Evolutionary conservation across 1,140 invertebrate genomes (phyloP).

Genomic region (Oscheius sp.): DNA sequence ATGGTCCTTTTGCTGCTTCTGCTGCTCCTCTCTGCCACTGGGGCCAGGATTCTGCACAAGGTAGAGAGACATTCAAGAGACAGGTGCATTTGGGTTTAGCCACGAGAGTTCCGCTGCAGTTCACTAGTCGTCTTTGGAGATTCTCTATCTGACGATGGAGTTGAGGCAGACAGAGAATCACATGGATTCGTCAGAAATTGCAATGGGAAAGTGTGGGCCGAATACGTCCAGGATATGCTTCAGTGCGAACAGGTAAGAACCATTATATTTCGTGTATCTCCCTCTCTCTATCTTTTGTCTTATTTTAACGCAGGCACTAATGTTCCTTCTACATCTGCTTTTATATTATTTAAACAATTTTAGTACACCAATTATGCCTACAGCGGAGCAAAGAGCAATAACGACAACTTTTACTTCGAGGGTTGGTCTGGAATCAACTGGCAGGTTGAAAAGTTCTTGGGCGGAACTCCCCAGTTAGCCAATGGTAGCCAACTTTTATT

Average conservation of each 20-base stretch:
- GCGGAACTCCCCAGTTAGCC: conserved; percentile 19
- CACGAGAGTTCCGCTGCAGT: conserved; percentile 30
- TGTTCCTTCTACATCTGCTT: background rate
- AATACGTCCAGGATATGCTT: conserved; percentile 39
- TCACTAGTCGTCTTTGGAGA: conserved; percentile 40
- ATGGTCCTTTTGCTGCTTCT: too few species aligned
- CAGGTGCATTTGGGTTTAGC: background rate
- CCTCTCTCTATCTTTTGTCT: background rate
- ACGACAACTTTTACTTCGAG: conserved; percentile 43
- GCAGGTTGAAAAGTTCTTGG: conserved; percentile 36
- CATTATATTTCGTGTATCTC: background rate
- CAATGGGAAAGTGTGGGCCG: conserved; percentile 45
- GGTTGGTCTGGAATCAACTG: conserved; percentile 42
- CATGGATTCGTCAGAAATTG: conserved; percentile 41
- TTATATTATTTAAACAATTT: background rate
- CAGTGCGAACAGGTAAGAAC: conserved; percentile 36
- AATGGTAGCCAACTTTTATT: background rate
- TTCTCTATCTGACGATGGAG: conserved; percentile 40
- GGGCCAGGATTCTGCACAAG: conserved; percentile 21
- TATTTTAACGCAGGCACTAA: background rate
- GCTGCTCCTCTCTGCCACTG: too few species aligned
- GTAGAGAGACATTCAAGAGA: background rate
- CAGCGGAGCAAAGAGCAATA: conserved; percentile 37
- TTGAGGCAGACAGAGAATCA: conserved; percentile 30
- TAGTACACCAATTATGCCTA: conserved; percentile 46